A percentile compares a stretch with the other conserved stretches of the same genome.
Conservation (phyloP, 2,113 vertebrate species). For the Rhea americana region DNA sequence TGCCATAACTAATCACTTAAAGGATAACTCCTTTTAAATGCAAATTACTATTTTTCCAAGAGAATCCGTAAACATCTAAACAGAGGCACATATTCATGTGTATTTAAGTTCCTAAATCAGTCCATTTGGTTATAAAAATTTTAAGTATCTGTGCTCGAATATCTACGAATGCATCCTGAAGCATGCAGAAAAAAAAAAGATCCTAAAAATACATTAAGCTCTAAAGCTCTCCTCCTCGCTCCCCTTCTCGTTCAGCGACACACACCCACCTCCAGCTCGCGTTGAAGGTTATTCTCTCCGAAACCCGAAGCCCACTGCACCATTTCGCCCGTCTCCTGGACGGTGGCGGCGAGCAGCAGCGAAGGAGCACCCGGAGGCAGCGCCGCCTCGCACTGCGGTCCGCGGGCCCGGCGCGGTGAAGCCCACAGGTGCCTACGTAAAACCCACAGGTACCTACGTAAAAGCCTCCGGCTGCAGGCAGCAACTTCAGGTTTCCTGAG, state of each 20-base stretch:
- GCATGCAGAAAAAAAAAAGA: neutral
- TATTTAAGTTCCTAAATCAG: neutral
- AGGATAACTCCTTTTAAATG: neutral
- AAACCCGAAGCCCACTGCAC: constrained; percentile 43
- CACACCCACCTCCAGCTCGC: constrained; percentile 62
- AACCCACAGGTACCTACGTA: constrained; percentile 71
- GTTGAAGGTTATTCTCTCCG: constrained; percentile 29
- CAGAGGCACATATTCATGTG: neutral
- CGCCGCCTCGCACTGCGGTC: constrained; percentile 74
- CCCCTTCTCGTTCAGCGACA: neutral
- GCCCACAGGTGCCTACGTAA: constrained; percentile 78
- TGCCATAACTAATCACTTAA: neutral
- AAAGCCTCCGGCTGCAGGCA: constrained; percentile 72
- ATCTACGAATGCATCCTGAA: neutral
- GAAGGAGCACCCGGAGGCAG: constrained; percentile 59
- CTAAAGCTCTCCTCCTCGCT: neutral
- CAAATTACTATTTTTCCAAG: neutral
- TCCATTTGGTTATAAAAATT: neutral
- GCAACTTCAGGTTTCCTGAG: constrained; percentile 55
- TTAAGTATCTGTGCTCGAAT: neutral
- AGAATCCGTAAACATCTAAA: neutral
- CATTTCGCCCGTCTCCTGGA: constrained; percentile 52
- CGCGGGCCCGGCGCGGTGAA: constrained; percentile 59
- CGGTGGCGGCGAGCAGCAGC: constrained; percentile 40
- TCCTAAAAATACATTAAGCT: neutral